A percentile compares a stretch with the other conserved stretches of the same genome.
These are phyloP conservation scores for Pitta sordida DNA, from an alignment of 2,113 vertebrate genomes.

Conservation along the genomic window DNA sequence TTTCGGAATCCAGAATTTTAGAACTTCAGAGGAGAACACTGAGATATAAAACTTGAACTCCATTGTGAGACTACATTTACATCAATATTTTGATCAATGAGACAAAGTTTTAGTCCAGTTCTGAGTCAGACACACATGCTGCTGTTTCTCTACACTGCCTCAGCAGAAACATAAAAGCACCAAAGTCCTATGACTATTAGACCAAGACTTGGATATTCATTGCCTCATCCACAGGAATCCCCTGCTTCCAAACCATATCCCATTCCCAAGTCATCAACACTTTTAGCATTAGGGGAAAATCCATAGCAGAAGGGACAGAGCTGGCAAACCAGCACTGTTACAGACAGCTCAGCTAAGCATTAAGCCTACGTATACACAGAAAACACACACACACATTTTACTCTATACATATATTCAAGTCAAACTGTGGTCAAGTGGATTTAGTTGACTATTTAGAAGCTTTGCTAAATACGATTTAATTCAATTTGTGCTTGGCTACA, in stretches of 20 bases:
- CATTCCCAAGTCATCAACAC: neutral
- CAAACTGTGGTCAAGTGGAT: neutral
- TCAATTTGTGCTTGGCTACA: neutral
- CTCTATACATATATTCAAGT: neutral
- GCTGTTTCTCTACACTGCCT: neutral
- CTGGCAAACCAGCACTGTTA: neutral
- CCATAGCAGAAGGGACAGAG: neutral
- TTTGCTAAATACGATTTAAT: neutral
- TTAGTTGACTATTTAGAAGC: neutral
- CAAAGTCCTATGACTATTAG: neutral
- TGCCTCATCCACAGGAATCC: neutral
- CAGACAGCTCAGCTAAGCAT: neutral
- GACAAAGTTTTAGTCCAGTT: neutral
- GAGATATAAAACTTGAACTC: neutral
- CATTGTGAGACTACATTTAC: neutral
- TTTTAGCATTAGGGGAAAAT: neutral
- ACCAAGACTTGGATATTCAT: neutral
- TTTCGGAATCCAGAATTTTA: neutral
- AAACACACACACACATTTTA: neutral
- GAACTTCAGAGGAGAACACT: neutral
- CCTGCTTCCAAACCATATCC: neutral
- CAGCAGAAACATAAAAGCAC: neutral
- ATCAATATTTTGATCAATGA: neutral
- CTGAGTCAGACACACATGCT: neutral
- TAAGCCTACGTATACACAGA: neutral